Base-by-base conservation (phyloP, 2,797 vertebrate species). In the Rhinichthys osculus region DNA sequence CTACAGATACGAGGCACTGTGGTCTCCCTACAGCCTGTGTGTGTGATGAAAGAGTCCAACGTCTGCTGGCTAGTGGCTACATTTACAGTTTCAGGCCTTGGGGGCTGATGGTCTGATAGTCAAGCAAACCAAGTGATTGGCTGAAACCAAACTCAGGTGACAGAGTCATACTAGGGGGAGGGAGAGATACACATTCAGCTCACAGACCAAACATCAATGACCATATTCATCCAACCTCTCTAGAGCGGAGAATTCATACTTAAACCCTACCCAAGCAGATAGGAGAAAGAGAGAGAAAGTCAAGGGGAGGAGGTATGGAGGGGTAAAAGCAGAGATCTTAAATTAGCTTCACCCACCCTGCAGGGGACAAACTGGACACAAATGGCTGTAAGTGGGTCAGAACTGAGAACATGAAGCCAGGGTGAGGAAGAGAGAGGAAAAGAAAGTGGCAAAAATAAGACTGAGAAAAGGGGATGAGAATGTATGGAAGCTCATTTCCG, bases 61-160 rank as follows among this genome's bases (percentile, higher is more conserved):
- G 14, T 38, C 79, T 69, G 30, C 52, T 57, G 33, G 64, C 79
- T 50, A 69, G 33, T 57, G 33, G 64, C 79, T 50, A 69, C 40
- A 66, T 69, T 81, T 69, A n/a, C 47, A 50, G 50, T 52, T 17
- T 52, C 64, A 38, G 66, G 35, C 50, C 23, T 71, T 82, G 33
- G 73, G 72, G 47, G 27, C 9, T 44, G 30, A 72, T 80, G 71
- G 62, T 64, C 52, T 81, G 69, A 80, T 27, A 73, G 8, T 87
- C 23, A 35, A 57, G 70, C 35, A 50, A 64, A 42, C 57, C 30
- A 44, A 70, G 77, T 59, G 47, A 81, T 79, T 72, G 57, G 85
- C 50, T 81, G 85, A 88, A 72, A 86, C 72, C 64, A 80, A 66
- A 67, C 88, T 89, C 72, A 86, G 84, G 83, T 91, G 89, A 91